Conservation (phyloP, 2,797 vertebrate species). For the Rhinophrynus dorsalis region DNA sequence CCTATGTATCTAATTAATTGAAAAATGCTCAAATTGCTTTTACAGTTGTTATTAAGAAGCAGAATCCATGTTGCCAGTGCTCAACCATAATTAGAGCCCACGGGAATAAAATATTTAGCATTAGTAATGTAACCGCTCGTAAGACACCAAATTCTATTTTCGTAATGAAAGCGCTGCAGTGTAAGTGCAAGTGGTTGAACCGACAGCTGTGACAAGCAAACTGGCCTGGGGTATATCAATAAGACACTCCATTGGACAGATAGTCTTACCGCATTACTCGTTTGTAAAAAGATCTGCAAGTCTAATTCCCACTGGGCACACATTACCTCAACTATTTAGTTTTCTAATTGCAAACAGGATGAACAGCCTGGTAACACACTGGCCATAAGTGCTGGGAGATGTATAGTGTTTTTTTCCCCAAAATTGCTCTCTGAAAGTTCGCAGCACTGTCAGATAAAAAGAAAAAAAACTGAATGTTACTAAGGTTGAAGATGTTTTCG, state of each 20-base stretch:
- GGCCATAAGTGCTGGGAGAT: constrained; percentile 50
- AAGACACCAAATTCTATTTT: constrained; percentile 99
- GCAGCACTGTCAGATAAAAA: constrained; percentile 56
- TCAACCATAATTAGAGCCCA: constrained; percentile 98
- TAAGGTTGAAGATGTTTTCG: constrained; percentile 81
- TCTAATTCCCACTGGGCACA: constrained; percentile 86
- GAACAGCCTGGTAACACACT: constrained; percentile 69
- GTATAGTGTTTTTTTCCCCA: constrained; percentile 23
- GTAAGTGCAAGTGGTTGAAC: constrained; percentile 87
- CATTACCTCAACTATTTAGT: constrained; percentile 95
- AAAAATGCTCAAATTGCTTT: constrained; percentile 99
- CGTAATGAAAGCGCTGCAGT: constrained; percentile 94
- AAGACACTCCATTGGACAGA: constrained; percentile 90
- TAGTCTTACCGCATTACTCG: constrained; percentile 85
- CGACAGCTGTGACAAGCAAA: constrained; percentile 96
- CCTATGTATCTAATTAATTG: constrained; percentile 99
- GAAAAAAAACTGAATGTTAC: constrained; percentile 52
- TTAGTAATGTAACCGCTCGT: constrained; percentile 98
- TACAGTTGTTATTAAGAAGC: constrained; percentile 99
- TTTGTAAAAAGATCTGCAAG: constrained; percentile 92
- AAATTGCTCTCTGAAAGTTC: constrained; percentile 51
- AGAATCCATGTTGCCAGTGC: constrained; percentile 97
- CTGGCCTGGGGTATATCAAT: constrained; percentile 89
- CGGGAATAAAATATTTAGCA: constrained; percentile 99
- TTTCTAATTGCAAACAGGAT: constrained; percentile 92